These are phyloP conservation scores for Abscondita cerata DNA, from an alignment of 2,888 invertebrate genomes.

Conservation along the genomic window DNA sequence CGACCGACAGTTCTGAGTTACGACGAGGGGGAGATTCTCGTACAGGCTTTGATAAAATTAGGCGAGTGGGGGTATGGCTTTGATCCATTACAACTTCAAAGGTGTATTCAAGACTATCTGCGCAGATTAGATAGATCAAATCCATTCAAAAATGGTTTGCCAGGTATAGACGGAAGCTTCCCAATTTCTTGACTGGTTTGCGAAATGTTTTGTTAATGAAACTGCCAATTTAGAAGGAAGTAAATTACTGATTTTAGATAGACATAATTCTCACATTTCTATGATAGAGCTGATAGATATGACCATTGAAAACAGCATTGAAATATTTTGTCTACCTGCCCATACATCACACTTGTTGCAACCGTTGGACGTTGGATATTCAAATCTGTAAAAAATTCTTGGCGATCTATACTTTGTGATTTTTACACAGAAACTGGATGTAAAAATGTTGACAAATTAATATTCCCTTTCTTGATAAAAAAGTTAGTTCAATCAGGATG, in stretches of 20 bases:
- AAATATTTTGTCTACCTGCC: conserved; percentile 29
- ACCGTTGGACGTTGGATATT: conserved; percentile 35
- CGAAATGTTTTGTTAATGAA: conserved; percentile 23
- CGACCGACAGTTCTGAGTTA: conserved; percentile 35
- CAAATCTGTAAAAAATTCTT: conserved; percentile 17
- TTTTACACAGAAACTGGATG: conserved; percentile 23
- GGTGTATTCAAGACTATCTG: too few relatives aligned
- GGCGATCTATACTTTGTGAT: conserved; percentile 4
- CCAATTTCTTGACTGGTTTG: conserved; percentile 34
- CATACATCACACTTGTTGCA: too few relatives aligned
- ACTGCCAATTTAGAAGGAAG: conserved; percentile 31
- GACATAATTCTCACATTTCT: conserved; percentile 32
- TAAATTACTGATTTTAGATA: too few relatives aligned
- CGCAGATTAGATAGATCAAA: too few relatives aligned
- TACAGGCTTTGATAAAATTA: too few relatives aligned
- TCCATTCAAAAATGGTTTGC: conserved; percentile 31
- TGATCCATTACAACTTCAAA: too few relatives aligned
- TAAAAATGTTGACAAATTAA: too few relatives aligned
- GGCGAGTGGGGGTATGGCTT: too few relatives aligned
- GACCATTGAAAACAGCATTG: conserved; percentile 25
- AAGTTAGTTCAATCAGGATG: too few relatives aligned
- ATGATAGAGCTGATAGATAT: conserved; percentile 26
- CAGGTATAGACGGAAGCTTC: conserved; percentile 31
- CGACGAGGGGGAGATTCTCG: too few relatives aligned
- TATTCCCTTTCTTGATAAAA: too few relatives aligned